Conservation (phyloP, 2,888 invertebrate genomes). For the Nesidiocoris tenuis region DNA sequence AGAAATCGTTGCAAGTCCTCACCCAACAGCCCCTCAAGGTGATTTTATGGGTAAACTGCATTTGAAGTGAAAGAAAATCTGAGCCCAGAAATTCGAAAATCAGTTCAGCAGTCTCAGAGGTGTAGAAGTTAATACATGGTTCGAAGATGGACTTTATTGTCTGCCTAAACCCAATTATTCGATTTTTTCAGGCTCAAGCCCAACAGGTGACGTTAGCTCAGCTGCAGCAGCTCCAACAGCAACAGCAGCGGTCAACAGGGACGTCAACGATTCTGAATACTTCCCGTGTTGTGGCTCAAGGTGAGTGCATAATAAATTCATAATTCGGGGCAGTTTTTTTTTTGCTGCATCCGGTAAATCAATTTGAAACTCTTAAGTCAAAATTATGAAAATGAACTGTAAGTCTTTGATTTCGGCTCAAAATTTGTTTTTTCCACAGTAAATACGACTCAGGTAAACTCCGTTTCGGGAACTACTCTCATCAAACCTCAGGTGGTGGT, state of each 20-base stretch:
- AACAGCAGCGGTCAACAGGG: conserved; percentile 53
- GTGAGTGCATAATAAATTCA: no score
- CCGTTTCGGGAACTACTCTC: conserved; percentile 43
- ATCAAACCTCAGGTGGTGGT: conserved; percentile 47
- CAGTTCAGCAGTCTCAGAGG: no score
- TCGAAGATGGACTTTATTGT: no score
- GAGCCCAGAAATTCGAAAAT: no score
- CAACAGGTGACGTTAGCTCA: conserved; percentile 52
- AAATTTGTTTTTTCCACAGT: conserved; percentile 49
- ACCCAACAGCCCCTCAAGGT: conserved; percentile 43
- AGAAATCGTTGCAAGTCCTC: conserved; percentile 47
- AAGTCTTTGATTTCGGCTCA: conserved; percentile 52
- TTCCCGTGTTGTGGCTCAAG: conserved; percentile 52
- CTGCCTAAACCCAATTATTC: no score
- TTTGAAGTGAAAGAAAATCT: no score
- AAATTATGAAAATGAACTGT: no score
- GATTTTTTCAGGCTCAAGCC: conserved; percentile 30
- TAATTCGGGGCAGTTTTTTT: no score
- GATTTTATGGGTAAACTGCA: no score
- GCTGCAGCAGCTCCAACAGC: conserved; percentile 55
- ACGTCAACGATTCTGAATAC: conserved; percentile 53
- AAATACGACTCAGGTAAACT: conserved; percentile 32
- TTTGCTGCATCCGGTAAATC: no score
- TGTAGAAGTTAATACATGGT: no score
- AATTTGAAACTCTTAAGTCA: no score